Percentiles rank a stretch among this genome's conserved stretches.
These are phyloP conservation scores for Enteromius trimaculatus DNA, from an alignment of 2,797 vertebrate species.

Conservation along the genomic window DNA sequence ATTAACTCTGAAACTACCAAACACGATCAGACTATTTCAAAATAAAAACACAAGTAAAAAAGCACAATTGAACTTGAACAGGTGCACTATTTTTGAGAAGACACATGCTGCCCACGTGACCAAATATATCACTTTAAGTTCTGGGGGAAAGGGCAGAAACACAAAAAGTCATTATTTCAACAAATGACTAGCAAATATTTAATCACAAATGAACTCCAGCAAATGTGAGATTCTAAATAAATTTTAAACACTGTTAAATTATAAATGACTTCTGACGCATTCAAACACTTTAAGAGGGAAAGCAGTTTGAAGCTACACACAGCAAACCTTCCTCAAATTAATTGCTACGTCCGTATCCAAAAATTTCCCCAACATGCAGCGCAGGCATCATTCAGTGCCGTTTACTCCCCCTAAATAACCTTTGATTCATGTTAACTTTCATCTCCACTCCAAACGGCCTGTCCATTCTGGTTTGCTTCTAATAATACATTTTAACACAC, in stretches of 20 bases:
- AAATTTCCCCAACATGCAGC: constrained; percentile 5
- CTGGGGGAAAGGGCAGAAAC: constrained; percentile 29
- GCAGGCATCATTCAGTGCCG: constrained; percentile 7
- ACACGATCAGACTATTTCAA: constrained; percentile 15
- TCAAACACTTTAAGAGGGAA: neutral
- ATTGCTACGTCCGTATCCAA: constrained; percentile 14
- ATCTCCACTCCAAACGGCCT: constrained; percentile 44
- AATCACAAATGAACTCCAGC: constrained; percentile 29
- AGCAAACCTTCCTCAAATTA: constrained; percentile 23
- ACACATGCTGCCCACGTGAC: neutral
- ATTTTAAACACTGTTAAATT: constrained; percentile 3
- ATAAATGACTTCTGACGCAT: constrained; percentile 11
- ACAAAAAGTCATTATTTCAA: constrained; percentile 40
- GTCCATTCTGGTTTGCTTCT: constrained; percentile 50
- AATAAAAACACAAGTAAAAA: constrained; percentile 12
- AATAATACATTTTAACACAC: constrained; percentile 50
- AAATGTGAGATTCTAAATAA: constrained; percentile 29
- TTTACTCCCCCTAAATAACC: constrained; percentile 41
- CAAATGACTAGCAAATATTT: constrained; percentile 49
- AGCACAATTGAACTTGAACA: constrained; percentile 15
- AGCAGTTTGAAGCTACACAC: neutral
- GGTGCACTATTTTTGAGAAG: constrained; percentile 1
- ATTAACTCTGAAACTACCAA: constrained; percentile 60
- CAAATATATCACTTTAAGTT: constrained; percentile 2
- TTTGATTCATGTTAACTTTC: constrained; percentile 20